Evolutionary conservation across 2,797 vertebrate species (phyloP).

Genomic region (Eospalax fontanierii): DNA sequence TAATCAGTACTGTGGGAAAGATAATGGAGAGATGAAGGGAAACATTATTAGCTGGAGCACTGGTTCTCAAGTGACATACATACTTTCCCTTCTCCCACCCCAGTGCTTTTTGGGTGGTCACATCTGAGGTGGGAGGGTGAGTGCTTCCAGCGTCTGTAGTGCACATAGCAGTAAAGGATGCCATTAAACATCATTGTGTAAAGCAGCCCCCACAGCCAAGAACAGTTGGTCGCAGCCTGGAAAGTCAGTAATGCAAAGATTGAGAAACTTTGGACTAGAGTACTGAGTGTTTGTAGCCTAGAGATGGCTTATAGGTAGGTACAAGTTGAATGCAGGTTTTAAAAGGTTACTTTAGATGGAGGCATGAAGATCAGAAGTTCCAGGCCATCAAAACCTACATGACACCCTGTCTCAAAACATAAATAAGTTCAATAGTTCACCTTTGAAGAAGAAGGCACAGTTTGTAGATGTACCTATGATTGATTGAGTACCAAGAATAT

Average conservation of each 20-base stretch:
- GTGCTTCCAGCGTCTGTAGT: neutral
- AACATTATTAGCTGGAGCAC: neutral
- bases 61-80: neutral
- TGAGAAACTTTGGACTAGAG: neutral
- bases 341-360: neutral
- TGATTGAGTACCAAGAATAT: constrained; percentile 28
- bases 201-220: neutral
- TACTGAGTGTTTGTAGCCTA: neutral
- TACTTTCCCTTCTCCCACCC: neutral
- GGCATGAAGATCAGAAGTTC: neutral
- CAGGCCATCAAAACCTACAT: neutral
- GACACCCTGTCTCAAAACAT: neutral
- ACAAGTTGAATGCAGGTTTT: constrained; percentile 30
- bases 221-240: neutral
- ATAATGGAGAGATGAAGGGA: neutral
- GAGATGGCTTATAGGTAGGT: neutral
- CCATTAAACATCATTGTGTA: neutral
- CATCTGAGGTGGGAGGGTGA: neutral
- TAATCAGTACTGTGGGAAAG: neutral
- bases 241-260: neutral
- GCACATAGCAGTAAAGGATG: neutral
- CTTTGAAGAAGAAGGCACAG: constrained; percentile 9
- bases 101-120: constrained; percentile 35
- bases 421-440: neutral
- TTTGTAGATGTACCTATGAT: constrained; percentile 26